phyloP scores from a whole-genome alignment of 2,797 vertebrate genomes.

The Coilia nasus region DNA sequence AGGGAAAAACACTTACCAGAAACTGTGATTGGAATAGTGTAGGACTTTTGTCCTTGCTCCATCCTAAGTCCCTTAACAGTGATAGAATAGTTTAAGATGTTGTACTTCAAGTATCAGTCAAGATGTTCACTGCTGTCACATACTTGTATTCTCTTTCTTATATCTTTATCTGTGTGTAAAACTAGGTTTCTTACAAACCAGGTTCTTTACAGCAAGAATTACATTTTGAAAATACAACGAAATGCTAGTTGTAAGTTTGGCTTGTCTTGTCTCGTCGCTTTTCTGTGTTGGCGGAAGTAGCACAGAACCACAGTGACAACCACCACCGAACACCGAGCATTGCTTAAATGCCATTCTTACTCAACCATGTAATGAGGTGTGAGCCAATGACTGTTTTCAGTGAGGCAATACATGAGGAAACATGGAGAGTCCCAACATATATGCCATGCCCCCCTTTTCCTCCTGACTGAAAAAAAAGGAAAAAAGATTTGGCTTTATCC shows the following conservation, averaged over 20 bases:
- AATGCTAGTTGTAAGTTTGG: neutral
- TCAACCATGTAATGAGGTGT: neutral
- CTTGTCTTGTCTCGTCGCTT: neutral
- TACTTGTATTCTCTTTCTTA: neutral
- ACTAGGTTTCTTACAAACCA: neutral
- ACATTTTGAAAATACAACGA: neutral
- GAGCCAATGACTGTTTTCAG: neutral
- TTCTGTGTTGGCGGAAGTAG: neutral
- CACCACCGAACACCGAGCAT: neutral
- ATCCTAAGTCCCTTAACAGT: neutral
- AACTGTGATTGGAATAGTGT: neutral
- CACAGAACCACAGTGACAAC: neutral
- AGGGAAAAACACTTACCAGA: neutral
- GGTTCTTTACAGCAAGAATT: too few relatives aligned
- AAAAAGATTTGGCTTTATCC: neutral
- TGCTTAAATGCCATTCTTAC: neutral
- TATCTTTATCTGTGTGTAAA: neutral
- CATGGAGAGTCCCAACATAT: neutral
- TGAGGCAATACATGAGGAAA: neutral
- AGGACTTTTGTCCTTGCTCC: neutral
- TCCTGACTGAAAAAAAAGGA: neutral
- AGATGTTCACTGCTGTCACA: too few relatives aligned
- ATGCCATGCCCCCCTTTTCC: neutral
- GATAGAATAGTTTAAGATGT: neutral
- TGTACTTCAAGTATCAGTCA: neutral